These are phyloP conservation scores for Leptinotarsa tumamoca DNA, from an alignment of 2,888 invertebrate genomes.

Conservation along the genomic window DNA sequence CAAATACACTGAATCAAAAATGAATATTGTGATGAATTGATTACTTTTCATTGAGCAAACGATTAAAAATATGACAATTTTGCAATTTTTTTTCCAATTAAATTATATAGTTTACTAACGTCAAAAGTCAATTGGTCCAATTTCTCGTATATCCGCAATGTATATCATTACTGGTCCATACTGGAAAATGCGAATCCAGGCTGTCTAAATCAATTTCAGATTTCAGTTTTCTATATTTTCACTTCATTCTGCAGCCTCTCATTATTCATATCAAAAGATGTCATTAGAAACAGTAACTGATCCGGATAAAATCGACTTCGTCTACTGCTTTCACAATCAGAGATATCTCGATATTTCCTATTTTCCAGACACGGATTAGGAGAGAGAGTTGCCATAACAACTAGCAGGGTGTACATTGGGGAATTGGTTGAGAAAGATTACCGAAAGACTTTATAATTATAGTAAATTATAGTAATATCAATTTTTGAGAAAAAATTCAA, in stretches of 20 bases:
- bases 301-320: background rate
- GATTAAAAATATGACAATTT: too few species aligned
- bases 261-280: conserved; percentile 1
- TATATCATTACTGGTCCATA: background rate
- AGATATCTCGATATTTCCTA: too few species aligned
- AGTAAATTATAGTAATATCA: too few species aligned
- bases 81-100: too few species aligned
- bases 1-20: too few species aligned
- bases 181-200: background rate
- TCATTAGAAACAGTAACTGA: background rate
- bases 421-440: background rate
- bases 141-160: background rate
- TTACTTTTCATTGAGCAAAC: too few species aligned
- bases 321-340: background rate
- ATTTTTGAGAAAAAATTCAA: too few species aligned
- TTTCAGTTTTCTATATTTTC: background rate
- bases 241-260: background rate
- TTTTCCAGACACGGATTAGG: background rate
- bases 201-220: background rate
- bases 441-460: too few species aligned
- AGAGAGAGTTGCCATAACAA: too few species aligned
- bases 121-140: background rate
- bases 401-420: background rate
- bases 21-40: too few species aligned
- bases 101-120: background rate